phyloP scores from a whole-genome alignment of 2,888 invertebrate species.

The Exephanes ischioxanthus region DNA sequence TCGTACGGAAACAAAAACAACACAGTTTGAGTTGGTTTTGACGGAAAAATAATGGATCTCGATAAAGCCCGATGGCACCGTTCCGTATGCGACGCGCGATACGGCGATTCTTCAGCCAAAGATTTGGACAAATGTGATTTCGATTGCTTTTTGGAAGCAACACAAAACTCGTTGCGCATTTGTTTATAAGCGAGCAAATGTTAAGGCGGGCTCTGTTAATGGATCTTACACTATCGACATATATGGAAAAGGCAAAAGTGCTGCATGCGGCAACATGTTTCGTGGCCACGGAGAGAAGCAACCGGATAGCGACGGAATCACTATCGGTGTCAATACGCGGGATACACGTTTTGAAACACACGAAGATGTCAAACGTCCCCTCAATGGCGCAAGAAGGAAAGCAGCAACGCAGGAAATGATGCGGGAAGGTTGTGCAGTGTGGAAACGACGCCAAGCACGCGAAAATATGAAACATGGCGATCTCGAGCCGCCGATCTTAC shows the following conservation, averaged over 20 bases:
- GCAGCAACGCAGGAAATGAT: background rate
- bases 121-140: slow-evolving; percentile 48
- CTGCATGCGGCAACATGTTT: slow-evolving; percentile 42
- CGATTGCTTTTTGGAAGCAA: slow-evolving; percentile 35
- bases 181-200: slow-evolving; percentile 47
- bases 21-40: slow-evolving; percentile 34
- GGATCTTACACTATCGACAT: background rate
- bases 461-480: slow-evolving; percentile 31
- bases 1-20: background rate
- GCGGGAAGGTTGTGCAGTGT: background rate
- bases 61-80: slow-evolving; percentile 27
- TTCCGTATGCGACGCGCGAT: background rate
- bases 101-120: slow-evolving; percentile 3
- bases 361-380: slow-evolving; percentile 54
- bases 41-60: slow-evolving; percentile 37
- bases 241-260: slow-evolving; percentile 41
- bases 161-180: slow-evolving; percentile 43
- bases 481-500: slow-evolving; percentile 5
- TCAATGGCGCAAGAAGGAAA: slow-evolving; percentile 19
- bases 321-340: slow-evolving; percentile 34
- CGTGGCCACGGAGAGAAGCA: slow-evolving; percentile 24
- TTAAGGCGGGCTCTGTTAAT: background rate
- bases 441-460: slow-evolving; percentile 34
- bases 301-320: background rate
- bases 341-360: slow-evolving; percentile 48